Percentiles rank a stretch among this genome's conserved stretches.
Conservation (phyloP, 2,797 vertebrate species). For the Otolemur crassicaudatus region DNA sequence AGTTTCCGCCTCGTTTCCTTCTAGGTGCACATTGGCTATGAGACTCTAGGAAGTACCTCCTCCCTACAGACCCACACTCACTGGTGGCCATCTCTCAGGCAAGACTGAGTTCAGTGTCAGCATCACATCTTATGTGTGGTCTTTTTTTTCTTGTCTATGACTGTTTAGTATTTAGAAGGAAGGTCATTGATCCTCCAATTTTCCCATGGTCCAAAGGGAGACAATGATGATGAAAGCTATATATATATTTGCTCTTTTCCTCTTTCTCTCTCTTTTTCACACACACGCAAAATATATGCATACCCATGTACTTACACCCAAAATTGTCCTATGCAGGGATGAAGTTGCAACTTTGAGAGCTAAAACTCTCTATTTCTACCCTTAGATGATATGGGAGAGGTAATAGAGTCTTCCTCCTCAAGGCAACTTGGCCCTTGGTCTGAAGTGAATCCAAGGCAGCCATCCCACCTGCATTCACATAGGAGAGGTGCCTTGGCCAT, state of each 20-base stretch:
- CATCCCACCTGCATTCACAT: not conserved
- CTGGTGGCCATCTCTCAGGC: not conserved
- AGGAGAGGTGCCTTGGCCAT: not conserved
- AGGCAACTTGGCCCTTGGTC: not conserved
- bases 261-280: not conserved
- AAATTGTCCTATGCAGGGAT: not conserved
- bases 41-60: not conserved
- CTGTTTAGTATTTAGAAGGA: slow-evolving; percentile 7
- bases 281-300: too few species aligned
- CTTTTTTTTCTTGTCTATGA: slow-evolving; percentile 1
- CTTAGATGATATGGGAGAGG: not conserved
- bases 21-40: not conserved
- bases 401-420: not conserved
- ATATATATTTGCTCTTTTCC: not conserved
- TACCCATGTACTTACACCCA: not conserved
- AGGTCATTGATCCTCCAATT: not conserved
- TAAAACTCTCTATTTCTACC: not conserved
- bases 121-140: not conserved
- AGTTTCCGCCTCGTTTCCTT: not conserved
- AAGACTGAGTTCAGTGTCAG: not conserved
- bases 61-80: not conserved
- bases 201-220: not conserved
- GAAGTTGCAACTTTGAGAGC: not conserved
- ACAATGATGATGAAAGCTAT: not conserved
- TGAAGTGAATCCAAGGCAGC: not conserved